Evolutionary conservation across 2,888 invertebrate species (phyloP), one percentile per base, ranked within the genome.

Genomic region (Pterostichus madidus): DNA sequence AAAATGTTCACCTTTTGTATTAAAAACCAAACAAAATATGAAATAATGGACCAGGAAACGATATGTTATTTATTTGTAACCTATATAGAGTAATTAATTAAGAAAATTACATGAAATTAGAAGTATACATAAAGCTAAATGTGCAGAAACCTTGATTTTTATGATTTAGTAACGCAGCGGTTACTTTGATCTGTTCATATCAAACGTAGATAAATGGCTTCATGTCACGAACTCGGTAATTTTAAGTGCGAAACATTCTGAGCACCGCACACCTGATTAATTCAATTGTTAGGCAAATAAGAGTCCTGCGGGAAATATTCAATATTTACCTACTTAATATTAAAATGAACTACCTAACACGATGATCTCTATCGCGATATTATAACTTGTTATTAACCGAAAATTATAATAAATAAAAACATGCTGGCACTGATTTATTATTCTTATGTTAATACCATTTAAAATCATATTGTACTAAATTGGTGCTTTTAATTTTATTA

Each of bases 171-270:
- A 46, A 80, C 17, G 75, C 61, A 15, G 59, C n/a, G 5, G 15
- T 46, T 13, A 32, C 75, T 81, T 81, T 81, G 81, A 81, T 81
- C 75, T 75, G 61, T 81, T 75, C 81, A 61, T 75, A 81, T 81
- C 59, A 81, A 46, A 46, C n/a, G 46, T 46, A 81, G 81, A 81
- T 81, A 81, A 81, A 81, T 81, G 59, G 61, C 75, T 59, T 15
- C 53, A 46, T 81, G 75, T 75, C 81, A 81, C 81, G 75, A 81
- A 81, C 81, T 56, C 10, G 24, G 75, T 59, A 75, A 75, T 75
- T 81, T 75, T 46, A 75, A 81, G 81, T 75, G 81, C 75, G 75
- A 46, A 61, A 61, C 75, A 13, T 59, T 75, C 53, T 75, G 44
- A 32, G 24, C 75, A 59, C 75, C 17, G 31, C 75, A 75, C 52